Conservation (phyloP, 2,888 invertebrate species). For the Schizaphis graminum region DNA sequence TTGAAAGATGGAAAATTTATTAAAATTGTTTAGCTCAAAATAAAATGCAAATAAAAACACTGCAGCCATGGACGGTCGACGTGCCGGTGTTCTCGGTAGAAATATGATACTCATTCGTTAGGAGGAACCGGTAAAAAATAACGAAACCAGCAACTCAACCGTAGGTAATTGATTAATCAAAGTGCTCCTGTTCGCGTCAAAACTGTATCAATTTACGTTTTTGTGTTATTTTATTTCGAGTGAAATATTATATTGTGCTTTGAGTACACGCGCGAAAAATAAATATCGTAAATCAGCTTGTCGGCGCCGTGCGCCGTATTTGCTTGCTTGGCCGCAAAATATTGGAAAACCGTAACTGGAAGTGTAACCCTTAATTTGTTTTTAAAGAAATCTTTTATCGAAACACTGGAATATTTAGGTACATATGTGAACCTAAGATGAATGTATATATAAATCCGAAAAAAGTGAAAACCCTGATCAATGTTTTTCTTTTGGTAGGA, state of each 20-base stretch:
- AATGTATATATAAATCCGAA: neutral
- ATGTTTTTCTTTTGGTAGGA: neutral
- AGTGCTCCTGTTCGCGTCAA: constrained; percentile 8
- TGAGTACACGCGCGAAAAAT: constrained; percentile 5
- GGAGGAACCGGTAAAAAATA: neutral
- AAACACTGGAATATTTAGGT: neutral
- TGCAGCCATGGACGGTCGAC: neutral
- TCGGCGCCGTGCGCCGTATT: neutral
- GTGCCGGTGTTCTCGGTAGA: neutral
- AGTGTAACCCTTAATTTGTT: neutral
- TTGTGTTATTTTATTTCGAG: neutral
- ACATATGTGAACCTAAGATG: neutral
- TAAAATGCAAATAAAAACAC: neutral
- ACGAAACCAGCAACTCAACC: neutral
- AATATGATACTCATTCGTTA: constrained; percentile 5
- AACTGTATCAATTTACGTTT: constrained; percentile 12
- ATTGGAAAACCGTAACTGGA: neutral
- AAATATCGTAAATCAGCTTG: neutral
- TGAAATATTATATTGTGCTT: neutral
- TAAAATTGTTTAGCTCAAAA: neutral
- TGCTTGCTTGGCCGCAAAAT: neutral
- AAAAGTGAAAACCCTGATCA: neutral
- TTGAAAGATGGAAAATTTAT: neutral
- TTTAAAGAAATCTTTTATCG: neutral
- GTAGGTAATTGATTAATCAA: constrained; percentile 4